phyloP scores from a whole-genome alignment of 2,113 vertebrate genomes.

The Saguinus imperator region DNA sequence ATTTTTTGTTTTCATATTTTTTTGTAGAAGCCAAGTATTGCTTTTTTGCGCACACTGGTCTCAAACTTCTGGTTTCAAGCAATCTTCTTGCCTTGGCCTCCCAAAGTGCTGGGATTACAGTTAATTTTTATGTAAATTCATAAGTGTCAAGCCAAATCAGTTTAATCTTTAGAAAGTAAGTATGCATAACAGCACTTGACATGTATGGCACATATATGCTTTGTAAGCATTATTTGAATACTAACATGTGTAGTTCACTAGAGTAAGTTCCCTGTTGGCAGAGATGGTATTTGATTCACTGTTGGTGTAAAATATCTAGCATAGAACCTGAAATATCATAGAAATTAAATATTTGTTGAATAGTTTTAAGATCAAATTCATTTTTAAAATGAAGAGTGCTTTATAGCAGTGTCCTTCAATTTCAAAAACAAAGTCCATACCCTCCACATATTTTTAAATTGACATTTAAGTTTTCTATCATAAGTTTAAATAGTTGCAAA shows the following conservation, averaged over 20 bases:
- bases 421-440: neutral
- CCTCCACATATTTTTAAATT: slow-evolving; percentile 54
- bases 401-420: neutral
- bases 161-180: slow-evolving; percentile 4
- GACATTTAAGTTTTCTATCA: slow-evolving; percentile 62
- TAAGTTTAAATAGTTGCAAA: slow-evolving; percentile 62
- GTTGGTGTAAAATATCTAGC: neutral
- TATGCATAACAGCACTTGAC: neutral
- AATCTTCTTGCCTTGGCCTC: neutral
- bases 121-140: slow-evolving; percentile 21
- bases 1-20: too few species aligned
- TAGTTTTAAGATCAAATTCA: neutral
- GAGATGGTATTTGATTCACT: neutral
- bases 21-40: too few species aligned
- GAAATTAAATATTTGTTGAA: neutral
- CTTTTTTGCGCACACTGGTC: neutral
- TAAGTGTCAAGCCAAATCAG: neutral
- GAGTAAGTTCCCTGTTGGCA: neutral
- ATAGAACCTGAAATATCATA: neutral
- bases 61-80: neutral
- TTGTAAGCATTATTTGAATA: neutral
- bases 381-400: neutral
- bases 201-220: neutral
- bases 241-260: neutral
- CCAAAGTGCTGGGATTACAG: neutral